Base-by-base conservation (phyloP, 2,888 invertebrate genomes). In the Helobdella robusta region DNA sequence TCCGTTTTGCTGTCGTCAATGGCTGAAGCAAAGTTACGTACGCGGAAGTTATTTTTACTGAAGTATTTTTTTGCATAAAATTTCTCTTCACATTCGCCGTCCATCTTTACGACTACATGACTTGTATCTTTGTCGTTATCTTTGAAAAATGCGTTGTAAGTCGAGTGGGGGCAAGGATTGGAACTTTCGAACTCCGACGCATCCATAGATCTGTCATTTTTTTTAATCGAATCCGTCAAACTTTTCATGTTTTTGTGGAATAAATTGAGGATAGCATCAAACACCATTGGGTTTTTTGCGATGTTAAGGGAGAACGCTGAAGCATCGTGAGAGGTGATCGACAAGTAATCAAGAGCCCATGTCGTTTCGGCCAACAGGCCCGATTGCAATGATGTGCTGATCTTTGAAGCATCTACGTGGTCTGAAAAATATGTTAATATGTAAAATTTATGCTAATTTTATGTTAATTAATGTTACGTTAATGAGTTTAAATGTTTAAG, bases 271-370 rank as follows among this genome's bases (percentile, higher is more conserved):
- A 62, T 32, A 2, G 28, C 15, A 18, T 34, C 32, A n/a, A 62
- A 30, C 48, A 62, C 11, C 50, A 28, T 62, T 3, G 50, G 32
- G 35, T 48, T 30, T 46, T 50, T 62, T 18, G 48, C 28, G 20
- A 62, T 30, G 23, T 62, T 46, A 4, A 50, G 20, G 32, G 28
- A 20, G n/a, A 15, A 15, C 4, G 44, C 30, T 5, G 46, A 3
- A 1, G 62, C 50, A 32, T 62, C 62, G n/a, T 62, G 48, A 30
- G 62, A 34, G 32, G 98, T 85, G 73, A 98, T 89, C 81, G 93
- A 94, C 66, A 99, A 85, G 68, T 92, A 88, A 81, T 99, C 98
- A 72, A 99, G 84, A 64, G 98, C 97, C 90, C 95, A 99, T 71
- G 91, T 91, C 72, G 92, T 91, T 82, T 99, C 98, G 23, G 92